Conservation (phyloP, 2,888 invertebrate genomes). For the Keiferia lycopersicella region DNA sequence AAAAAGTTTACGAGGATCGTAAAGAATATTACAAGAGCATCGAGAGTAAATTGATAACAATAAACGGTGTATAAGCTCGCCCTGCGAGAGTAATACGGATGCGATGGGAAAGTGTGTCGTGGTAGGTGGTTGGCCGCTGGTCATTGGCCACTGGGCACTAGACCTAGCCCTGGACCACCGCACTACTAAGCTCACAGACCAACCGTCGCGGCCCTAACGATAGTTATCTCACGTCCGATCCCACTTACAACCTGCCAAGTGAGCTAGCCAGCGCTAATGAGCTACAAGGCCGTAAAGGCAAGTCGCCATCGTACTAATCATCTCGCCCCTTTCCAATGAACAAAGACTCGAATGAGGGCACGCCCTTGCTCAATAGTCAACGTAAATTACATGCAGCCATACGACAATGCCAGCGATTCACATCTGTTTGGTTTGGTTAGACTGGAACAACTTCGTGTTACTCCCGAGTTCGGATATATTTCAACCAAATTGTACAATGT, state of each 20-base stretch:
- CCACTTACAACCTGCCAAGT: constrained; percentile 41
- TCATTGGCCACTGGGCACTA: constrained; percentile 44
- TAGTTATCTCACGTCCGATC: constrained; percentile 58
- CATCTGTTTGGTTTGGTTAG: background rate
- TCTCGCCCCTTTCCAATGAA: constrained; percentile 19
- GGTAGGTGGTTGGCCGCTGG: constrained; percentile 35
- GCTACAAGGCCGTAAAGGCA: constrained; percentile 29
- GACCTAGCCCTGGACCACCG: constrained; percentile 32
- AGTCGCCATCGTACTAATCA: constrained; percentile 20
- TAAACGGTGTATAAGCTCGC: constrained; percentile 52
- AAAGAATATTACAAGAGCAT: constrained; percentile 7
- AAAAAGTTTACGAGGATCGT: background rate
- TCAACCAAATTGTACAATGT: constrained; percentile 6
- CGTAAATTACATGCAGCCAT: background rate
- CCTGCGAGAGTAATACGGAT: constrained; percentile 61
- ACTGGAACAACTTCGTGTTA: background rate
- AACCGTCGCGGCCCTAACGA: constrained; percentile 45
- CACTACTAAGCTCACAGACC: constrained; percentile 40
- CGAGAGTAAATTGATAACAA: constrained; percentile 43
- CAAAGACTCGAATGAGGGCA: constrained; percentile 8
- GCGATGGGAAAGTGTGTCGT: constrained; percentile 71
- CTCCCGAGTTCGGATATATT: background rate
- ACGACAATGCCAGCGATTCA: background rate
- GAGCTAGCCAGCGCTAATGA: constrained; percentile 45
- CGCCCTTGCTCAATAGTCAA: background rate